Conservation (phyloP, 2,113 vertebrate species). For the Gobio gobio region DNA sequence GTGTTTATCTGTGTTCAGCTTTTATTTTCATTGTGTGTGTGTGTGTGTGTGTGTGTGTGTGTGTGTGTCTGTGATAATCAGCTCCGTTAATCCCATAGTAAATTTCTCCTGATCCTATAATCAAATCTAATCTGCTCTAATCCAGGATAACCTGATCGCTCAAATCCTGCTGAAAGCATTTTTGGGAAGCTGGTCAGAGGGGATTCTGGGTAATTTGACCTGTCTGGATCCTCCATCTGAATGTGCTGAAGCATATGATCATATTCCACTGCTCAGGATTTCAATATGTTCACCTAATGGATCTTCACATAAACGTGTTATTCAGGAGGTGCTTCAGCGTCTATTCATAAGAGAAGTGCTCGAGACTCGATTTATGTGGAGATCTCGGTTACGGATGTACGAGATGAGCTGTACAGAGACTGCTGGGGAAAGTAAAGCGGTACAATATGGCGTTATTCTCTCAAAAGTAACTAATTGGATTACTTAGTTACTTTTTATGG, state of each 20-base stretch:
- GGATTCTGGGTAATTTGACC: conserved; percentile 43
- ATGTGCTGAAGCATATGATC: conserved; percentile 36
- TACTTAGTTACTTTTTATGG: too few relatives aligned
- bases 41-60: conserved; percentile 7
- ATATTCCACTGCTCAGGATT: neutral
- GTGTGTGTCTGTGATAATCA: conserved; percentile 22
- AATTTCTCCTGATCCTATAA: conserved; percentile 30
- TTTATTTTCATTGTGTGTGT: neutral
- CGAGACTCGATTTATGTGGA: neutral
- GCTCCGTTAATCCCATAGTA: neutral
- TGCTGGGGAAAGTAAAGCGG: too few relatives aligned
- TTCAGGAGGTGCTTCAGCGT: neutral
- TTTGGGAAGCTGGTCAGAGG: conserved; percentile 14
- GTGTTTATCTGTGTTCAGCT: neutral
- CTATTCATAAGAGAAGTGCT: conserved; percentile 1
- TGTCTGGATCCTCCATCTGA: conserved; percentile 14
- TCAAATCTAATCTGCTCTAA: conserved; percentile 35
- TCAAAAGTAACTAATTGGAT: too few relatives aligned
- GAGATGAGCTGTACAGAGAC: neutral
- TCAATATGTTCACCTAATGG: conserved; percentile 13
- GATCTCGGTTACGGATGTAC: neutral
- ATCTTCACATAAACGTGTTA: conserved; percentile 12
- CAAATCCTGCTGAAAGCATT: conserved; percentile 38
- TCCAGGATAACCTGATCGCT: conserved; percentile 30
- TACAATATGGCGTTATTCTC: too few relatives aligned